A percentile compares a stretch with the other conserved stretches of the same genome.
Conservation (phyloP, 2,113 vertebrate species). For the Calyptomena viridis region DNA sequence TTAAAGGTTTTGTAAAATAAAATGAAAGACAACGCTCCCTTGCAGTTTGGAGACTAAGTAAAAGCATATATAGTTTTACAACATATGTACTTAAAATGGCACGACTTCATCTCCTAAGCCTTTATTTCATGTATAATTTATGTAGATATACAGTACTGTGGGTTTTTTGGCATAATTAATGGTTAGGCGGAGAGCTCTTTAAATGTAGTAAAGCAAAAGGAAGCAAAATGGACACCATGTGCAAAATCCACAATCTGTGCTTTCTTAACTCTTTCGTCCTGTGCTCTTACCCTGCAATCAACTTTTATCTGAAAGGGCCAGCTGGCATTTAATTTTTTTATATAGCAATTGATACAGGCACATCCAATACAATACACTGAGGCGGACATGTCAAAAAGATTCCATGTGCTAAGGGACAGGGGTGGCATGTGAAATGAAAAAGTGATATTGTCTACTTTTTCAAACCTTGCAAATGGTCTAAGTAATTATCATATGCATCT, state of each 20-base stretch:
- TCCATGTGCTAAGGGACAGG: not conserved
- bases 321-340: not conserved
- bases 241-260: not conserved
- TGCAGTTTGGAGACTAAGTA: not conserved
- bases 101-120: not conserved
- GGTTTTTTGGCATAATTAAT: not conserved
- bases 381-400: not conserved
- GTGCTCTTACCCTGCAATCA: not conserved
- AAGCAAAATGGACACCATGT: not conserved
- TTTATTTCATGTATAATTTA: conserved; percentile 29
- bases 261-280: not conserved
- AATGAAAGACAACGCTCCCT: not conserved
- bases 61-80: conserved; percentile 13
- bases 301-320: not conserved
- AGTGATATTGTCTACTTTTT: not conserved
- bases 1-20: conserved; percentile 42
- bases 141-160: not conserved
- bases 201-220: not conserved
- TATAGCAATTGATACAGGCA: not conserved
- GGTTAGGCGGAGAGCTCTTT: not conserved
- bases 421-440: not conserved
- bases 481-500: not conserved
- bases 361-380: not conserved
- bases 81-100: not conserved
- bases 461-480: not conserved